Evolutionary conservation across 1,140 invertebrate species (phyloP).

Genomic region (Temnothorax curvispinosus): DNA sequence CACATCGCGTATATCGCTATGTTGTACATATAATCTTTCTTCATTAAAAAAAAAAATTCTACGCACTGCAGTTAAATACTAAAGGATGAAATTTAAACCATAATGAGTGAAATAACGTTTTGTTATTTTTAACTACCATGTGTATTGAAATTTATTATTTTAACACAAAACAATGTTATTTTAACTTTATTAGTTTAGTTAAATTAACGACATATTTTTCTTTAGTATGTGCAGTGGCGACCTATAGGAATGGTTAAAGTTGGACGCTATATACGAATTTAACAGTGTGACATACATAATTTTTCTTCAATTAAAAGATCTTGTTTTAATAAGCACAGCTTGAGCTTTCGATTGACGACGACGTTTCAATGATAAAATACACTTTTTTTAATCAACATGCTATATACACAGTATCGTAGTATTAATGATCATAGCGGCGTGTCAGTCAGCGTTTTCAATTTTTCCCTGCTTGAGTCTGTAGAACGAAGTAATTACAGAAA

Average conservation of each 20-base stretch:
- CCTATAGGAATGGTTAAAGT: too few relatives aligned
- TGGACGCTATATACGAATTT: too few relatives aligned
- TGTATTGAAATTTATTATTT: too few relatives aligned
- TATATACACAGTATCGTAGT: neutral
- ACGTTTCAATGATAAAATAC: neutral
- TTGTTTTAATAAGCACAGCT: neutral
- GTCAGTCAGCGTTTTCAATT: neutral
- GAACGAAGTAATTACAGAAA: slow-evolving; percentile 46
- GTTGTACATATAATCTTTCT: too few relatives aligned
- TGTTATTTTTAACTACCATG: too few relatives aligned
- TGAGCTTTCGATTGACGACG: neutral
- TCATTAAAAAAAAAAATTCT: neutral
- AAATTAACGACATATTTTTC: too few relatives aligned
- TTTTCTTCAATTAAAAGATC: neutral
- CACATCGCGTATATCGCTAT: slow-evolving; percentile 17
- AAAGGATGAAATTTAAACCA: too few relatives aligned
- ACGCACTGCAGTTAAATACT: too few relatives aligned
- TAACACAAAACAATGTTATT: too few relatives aligned
- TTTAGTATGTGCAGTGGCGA: too few relatives aligned
- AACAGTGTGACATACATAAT: neutral
- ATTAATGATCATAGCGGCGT: neutral
- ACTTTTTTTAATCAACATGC: neutral
- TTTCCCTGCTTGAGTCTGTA: neutral
- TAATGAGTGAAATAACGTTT: too few relatives aligned
- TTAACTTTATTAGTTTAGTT: too few relatives aligned